Evolutionary conservation across 2,797 vertebrate species (phyloP).

Genomic region (Uromys caudimaculatus): DNA sequence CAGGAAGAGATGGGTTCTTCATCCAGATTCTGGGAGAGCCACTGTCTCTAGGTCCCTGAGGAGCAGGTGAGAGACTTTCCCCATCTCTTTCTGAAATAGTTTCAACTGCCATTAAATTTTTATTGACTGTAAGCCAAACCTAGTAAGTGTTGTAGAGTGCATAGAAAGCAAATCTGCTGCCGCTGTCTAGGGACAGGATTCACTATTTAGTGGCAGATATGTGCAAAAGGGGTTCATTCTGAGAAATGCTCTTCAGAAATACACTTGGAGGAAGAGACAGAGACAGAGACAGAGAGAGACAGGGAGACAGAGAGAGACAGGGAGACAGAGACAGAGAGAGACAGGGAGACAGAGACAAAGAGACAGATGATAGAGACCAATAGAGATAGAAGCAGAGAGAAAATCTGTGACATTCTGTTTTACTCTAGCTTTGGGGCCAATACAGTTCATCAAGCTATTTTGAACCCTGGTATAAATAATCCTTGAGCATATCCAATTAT

Average conservation of each 20-base stretch:
- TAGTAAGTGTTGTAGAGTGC: background rate
- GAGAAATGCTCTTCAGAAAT: background rate
- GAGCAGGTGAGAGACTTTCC: background rate
- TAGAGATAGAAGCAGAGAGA: background rate
- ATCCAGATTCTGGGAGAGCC: background rate
- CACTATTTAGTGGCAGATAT: background rate
- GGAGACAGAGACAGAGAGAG: background rate
- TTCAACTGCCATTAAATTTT: conserved; percentile 31
- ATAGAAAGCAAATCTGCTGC: background rate
- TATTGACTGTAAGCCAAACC: conserved; percentile 50
- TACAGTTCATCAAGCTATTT: conserved; percentile 36
- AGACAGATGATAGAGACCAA: background rate
- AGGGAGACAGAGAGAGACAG: accelerated
- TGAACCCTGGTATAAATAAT: conserved; percentile 47
- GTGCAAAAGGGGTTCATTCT: background rate
- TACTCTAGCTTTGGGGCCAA: background rate
- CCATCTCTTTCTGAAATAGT: background rate
- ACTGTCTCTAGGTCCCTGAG: background rate
- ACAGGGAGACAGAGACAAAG: background rate
- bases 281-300: background rate
- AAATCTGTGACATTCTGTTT: background rate
- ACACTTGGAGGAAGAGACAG: background rate
- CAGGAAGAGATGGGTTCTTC: background rate
- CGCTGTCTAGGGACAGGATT: background rate
- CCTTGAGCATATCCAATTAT: background rate